Conservation (phyloP, 2,113 vertebrate genomes). For the Paedocypris sp. region DNA sequence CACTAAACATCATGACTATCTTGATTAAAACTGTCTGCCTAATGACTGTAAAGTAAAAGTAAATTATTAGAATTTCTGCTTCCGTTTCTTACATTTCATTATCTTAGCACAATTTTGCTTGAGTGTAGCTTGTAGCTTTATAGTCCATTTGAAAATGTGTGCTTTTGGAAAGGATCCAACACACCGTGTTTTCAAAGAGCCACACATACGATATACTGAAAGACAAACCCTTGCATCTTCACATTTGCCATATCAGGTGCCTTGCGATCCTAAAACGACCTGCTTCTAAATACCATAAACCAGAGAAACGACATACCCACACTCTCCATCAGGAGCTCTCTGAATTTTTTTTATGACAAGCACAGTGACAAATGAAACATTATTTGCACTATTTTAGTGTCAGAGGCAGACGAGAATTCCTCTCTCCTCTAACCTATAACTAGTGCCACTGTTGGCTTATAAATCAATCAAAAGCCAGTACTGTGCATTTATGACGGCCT, state of each 20-base stretch:
- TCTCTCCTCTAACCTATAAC: slow-evolving; percentile 38
- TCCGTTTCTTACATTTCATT: no score
- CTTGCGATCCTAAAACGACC: slow-evolving; percentile 6
- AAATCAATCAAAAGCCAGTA: slow-evolving; percentile 43
- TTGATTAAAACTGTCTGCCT: no score
- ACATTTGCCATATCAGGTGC: not conserved
- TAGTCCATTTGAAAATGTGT: no score
- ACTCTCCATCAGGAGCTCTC: slow-evolving; percentile 24
- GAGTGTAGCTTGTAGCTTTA: no score
- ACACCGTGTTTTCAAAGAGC: no score
- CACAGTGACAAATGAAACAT: slow-evolving; percentile 36
- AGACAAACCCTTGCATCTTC: not conserved
- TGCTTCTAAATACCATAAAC: slow-evolving; percentile 20
- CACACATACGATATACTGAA: no score
- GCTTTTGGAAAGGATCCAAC: not conserved
- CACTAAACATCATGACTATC: no score
- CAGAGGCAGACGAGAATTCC: slow-evolving; percentile 23
- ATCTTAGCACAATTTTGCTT: no score
- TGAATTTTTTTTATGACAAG: slow-evolving; percentile 18
- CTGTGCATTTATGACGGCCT: slow-evolving; percentile 23
- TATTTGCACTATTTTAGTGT: slow-evolving; percentile 39
- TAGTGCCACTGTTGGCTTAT: slow-evolving; percentile 21
- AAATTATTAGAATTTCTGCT: no score
- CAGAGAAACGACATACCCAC: slow-evolving; percentile 25
- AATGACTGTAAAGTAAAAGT: no score